Evolutionary conservation across 2,113 vertebrate species (phyloP).

Genomic region (Kobus ellipsiprymnus): DNA sequence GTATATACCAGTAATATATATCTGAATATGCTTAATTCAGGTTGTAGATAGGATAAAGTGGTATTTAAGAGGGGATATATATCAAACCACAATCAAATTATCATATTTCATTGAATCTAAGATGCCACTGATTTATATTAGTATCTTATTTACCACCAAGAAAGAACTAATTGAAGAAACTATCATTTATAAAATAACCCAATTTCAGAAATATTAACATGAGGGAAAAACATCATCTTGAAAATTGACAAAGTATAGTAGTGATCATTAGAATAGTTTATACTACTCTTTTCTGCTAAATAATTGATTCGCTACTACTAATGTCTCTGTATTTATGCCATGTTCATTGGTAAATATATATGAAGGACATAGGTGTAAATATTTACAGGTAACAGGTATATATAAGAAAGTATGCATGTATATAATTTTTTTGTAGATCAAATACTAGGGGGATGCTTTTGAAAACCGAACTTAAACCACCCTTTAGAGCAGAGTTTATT

Average conservation of each 20-base stretch:
- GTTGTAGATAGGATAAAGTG: neutral
- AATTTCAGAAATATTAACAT: slow-evolving; percentile 4
- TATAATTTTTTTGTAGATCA: neutral
- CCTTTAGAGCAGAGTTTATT: neutral
- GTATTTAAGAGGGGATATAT: neutral
- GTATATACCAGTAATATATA: neutral
- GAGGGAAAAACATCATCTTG: neutral
- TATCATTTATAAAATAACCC: neutral
- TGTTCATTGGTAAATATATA: neutral
- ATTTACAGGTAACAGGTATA: neutral
- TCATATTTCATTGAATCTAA: neutral
- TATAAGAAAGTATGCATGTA: neutral
- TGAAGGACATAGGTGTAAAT: neutral
- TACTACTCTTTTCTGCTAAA: neutral
- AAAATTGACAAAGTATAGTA: neutral
- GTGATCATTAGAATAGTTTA: neutral
- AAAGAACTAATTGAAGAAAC: slow-evolving; percentile 1
- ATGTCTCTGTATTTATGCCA: neutral
- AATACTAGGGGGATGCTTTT: neutral
- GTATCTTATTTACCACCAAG: neutral
- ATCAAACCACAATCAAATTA: neutral
- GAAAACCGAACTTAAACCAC: neutral
- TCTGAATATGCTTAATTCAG: neutral
- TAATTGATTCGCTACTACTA: neutral
- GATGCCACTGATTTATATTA: neutral